Evolutionary conservation across 2,888 invertebrate genomes (phyloP), one percentile per base, ranked within the genome.

Genomic region (Nymphalis c-album): DNA sequence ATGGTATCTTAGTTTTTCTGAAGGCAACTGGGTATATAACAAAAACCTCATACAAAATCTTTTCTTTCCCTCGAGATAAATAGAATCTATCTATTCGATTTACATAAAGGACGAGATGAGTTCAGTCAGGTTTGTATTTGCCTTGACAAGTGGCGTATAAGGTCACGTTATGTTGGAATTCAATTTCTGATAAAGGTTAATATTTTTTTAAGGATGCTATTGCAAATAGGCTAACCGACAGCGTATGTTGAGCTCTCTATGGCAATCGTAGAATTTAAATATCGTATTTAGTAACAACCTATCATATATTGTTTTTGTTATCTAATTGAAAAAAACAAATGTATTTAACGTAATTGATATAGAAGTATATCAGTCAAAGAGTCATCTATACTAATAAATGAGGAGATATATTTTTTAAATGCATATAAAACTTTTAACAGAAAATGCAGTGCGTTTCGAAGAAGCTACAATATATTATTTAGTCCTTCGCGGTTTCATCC

Each of bases 101-200:
- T 80, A 79, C 84, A 83, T 84, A 83, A 81, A 83, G 77, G 77
- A 74, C 73, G 77, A 70, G 66, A 73, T 71, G 73, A 75, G 69
- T 72, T 74, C 62, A 64, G 61, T 58, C 46, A 64, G 62, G 64
- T 68, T 64, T 62, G 78, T 75, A 75, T 80, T 77, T 75, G 73
- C 71, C 69, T 70, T 76, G 75, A 75, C 71, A 76, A 74, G 71
- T 70, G 70, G 60, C 47, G 47, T 35, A 60, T 46, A 47, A 60
- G 60, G 40, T 47, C 46, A 26, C 46, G 55, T 51, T 58, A 50
- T 58, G 69, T 70, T 69, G 68, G 71, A 71, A 74, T 72, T 72
- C 71, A 64, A 71, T 72, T 72, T 71, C 64, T 53, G 53, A 63
- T 61, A 67, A 64, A 67, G 63, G 65, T 67, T 20, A 26, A 40